A percentile compares a stretch with the other conserved stretches of the same genome.
phyloP scores from a whole-genome alignment of 2,797 vertebrate species.

The Schizothorax lantsangensis region DNA sequence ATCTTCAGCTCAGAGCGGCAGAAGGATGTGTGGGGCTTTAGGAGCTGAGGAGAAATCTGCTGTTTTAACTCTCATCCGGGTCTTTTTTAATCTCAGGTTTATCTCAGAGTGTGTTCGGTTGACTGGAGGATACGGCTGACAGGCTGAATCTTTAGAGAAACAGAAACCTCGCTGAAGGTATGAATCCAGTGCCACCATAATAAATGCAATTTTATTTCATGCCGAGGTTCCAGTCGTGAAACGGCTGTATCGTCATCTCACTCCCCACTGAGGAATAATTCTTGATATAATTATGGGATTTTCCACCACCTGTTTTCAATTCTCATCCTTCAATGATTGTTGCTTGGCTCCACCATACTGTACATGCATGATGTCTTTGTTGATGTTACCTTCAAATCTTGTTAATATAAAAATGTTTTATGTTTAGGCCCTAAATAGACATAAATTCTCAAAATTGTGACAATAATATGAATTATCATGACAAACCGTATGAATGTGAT shows the following conservation, averaged over 20 bases:
- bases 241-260: constrained; percentile 65
- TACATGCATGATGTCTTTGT: constrained; percentile 60
- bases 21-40: neutral
- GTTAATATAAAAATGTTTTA: constrained; percentile 67
- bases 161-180: too few relatives aligned
- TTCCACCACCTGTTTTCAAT: constrained; percentile 73
- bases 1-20: neutral
- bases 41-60: neutral
- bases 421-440: neutral
- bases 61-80: neutral
- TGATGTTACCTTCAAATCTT: constrained; percentile 62
- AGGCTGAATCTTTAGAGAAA: too few relatives aligned
- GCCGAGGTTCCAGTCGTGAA: constrained; percentile 27
- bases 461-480: neutral
- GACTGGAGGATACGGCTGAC: neutral
- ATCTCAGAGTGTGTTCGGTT: neutral
- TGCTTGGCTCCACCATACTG: constrained; percentile 41
- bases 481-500: neutral
- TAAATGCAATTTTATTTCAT: constrained; percentile 37
- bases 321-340: constrained; percentile 51
- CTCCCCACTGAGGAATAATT: constrained; percentile 64
- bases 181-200: neutral
- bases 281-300: constrained; percentile 63
- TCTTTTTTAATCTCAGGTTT: neutral
- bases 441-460: constrained; percentile 19